Percentiles rank a stretch among this genome's conserved stretches.
phyloP scores from a whole-genome alignment of 2,797 vertebrate species.

The Rhincodon typus region DNA sequence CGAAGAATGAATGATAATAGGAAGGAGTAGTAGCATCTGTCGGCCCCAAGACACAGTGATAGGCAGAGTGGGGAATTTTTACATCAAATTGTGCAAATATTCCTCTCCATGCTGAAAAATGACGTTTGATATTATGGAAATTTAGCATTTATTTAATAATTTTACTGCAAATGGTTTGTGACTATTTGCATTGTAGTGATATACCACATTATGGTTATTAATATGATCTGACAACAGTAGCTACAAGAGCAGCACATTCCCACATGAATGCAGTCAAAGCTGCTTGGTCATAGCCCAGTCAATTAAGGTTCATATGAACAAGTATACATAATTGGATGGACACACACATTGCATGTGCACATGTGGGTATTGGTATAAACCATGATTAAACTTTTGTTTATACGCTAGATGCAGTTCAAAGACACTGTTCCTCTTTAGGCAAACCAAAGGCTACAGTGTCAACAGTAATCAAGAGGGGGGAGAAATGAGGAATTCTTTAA shows the following conservation, averaged over 20 bases:
- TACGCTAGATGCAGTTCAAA: conserved; percentile 46
- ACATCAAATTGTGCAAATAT: background rate
- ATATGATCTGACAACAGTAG: background rate
- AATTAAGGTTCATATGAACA: background rate
- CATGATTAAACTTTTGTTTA: conserved; percentile 45
- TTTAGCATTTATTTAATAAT: background rate
- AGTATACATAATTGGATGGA: background rate
- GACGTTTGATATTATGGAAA: background rate
- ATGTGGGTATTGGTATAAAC: conserved; percentile 8
- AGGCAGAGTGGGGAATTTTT: background rate
- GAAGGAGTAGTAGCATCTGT: background rate
- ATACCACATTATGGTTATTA: background rate
- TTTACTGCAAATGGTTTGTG: background rate
- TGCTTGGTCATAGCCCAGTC: background rate
- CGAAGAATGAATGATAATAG: background rate
- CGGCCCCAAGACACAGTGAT: too few species aligned
- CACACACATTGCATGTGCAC: background rate
- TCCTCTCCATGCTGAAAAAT: background rate
- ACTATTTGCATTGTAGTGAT: background rate
- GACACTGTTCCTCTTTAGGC: conserved; percentile 41
- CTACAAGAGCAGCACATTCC: background rate
- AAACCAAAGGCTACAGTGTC: conserved; percentile 48
- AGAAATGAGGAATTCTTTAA: too few species aligned
- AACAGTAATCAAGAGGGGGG: conserved; percentile 43
- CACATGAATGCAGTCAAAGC: background rate